These are phyloP conservation scores for Hypsibius dujardini DNA, from an alignment of 1,140 invertebrate genomes.

Conservation along the genomic window DNA sequence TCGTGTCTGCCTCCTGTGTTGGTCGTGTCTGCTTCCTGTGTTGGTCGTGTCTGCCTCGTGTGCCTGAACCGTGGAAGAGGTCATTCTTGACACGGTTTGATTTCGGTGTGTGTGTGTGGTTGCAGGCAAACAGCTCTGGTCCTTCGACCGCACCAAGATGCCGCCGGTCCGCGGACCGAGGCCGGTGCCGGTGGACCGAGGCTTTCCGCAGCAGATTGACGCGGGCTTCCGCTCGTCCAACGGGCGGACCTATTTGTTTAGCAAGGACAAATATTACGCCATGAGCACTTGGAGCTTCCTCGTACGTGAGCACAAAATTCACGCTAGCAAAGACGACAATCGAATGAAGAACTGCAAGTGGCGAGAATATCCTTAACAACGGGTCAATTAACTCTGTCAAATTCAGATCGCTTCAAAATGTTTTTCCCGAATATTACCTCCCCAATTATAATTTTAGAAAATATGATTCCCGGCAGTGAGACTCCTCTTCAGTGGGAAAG, in stretches of 20 bases:
- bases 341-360: too few relatives aligned
- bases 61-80: background rate
- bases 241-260: slow-evolving; percentile 89
- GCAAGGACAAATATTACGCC: slow-evolving; percentile 66
- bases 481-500: too few relatives aligned
- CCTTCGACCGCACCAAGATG: slow-evolving; percentile 7
- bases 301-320: slow-evolving; percentile 50
- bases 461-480: too few relatives aligned
- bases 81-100: background rate
- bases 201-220: slow-evolving; percentile 64
- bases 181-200: slow-evolving; percentile 70
- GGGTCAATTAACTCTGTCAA: too few relatives aligned
- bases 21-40: too few relatives aligned
- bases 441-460: too few relatives aligned
- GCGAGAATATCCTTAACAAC: too few relatives aligned
- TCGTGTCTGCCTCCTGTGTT: too few relatives aligned
- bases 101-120: background rate
- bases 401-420: too few relatives aligned
- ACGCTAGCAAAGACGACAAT: too few relatives aligned
- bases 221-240: slow-evolving; percentile 77
- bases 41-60: too few relatives aligned
- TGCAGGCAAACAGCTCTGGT: slow-evolving; percentile 14
- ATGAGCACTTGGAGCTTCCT: slow-evolving; percentile 79
- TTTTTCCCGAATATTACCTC: too few relatives aligned
- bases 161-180: slow-evolving; percentile 74